Evolutionary conservation across 2,888 invertebrate genomes (phyloP), one percentile per base, ranked within the genome.

Genomic region (Eristalinus sepulchralis): DNA sequence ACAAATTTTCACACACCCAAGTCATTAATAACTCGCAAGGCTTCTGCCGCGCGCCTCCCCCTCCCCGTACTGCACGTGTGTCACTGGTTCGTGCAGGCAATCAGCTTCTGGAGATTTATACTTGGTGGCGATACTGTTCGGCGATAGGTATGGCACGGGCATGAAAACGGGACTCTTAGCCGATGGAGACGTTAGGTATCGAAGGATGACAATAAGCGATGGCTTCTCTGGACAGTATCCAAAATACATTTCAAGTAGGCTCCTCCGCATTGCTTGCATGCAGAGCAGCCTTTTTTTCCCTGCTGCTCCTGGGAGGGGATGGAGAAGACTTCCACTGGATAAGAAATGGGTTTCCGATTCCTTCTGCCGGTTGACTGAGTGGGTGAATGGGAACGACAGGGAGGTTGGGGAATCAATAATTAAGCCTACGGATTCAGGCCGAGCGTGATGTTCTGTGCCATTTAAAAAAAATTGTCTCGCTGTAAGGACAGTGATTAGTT

Each of bases 1-100:
- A 89, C 89, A 89, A 89, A 89, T 89, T 89, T 88, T 88, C 88
- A 87, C 88, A 82, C 88, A 84, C 86, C 86, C 82, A 66, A 86
- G 86, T 83, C 86, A 86, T 86, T 86, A 86, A 86, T 86, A 86
- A 86, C 86, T 86, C 86, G 83, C 78, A 82, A 75, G 86, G 79
- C 70, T 71, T 47, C 71, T 33, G 53, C 73, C 55, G 59, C 17
- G 53, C 68, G 13, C 24, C 57, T 1, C 57, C 34, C 17, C 47
- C 17, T 47, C 8, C 47, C 17, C 47, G n/a, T 5, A 5, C 13
- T 2, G n/a, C n/a, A 47, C 47, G 47, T 47, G 67, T 36, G 62
- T 36, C 64, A 27, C 66, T 78, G 59, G 72, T 53, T 53, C 64
- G 70, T 63, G 22, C 17, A 63, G 57, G 62, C 82, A 77, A 82